Evolutionary conservation across 2,888 invertebrate genomes (phyloP).

Genomic region (Argynnis bischoffii): DNA sequence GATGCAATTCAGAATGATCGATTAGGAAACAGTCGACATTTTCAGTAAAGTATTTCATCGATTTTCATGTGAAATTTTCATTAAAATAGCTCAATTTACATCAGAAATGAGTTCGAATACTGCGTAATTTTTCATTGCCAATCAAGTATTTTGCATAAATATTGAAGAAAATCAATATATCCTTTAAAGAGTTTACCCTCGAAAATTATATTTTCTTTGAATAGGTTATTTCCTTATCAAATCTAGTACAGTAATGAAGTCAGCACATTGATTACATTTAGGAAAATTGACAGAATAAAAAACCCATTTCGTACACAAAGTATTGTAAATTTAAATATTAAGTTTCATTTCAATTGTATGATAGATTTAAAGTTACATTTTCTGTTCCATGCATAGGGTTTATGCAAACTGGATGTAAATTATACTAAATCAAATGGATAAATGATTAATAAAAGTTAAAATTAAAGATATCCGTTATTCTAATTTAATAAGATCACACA

Average conservation of each 20-base stretch:
- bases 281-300: too few species aligned
- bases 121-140: constrained; percentile 1
- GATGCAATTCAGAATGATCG: background rate
- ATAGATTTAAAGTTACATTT: too few species aligned
- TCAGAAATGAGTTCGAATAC: constrained; percentile 7
- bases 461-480: too few species aligned
- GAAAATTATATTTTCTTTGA: background rate
- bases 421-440: too few species aligned
- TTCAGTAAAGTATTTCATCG: constrained; percentile 7
- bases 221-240: background rate
- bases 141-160: constrained; percentile 2
- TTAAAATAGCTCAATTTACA: constrained; percentile 10
- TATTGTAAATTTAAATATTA: too few species aligned
- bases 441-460: too few species aligned
- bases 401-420: too few species aligned
- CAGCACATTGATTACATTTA: background rate
- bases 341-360: too few species aligned
- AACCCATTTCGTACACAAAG: too few species aligned
- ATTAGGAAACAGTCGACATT: constrained; percentile 2
- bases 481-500: background rate
- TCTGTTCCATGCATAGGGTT: too few species aligned
- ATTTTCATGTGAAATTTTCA: background rate
- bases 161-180: background rate
- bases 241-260: background rate
- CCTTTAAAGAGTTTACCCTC: background rate